These are phyloP conservation scores for Hemaris fuciformis DNA, from an alignment of 2,888 invertebrate species.

Conservation along the genomic window DNA sequence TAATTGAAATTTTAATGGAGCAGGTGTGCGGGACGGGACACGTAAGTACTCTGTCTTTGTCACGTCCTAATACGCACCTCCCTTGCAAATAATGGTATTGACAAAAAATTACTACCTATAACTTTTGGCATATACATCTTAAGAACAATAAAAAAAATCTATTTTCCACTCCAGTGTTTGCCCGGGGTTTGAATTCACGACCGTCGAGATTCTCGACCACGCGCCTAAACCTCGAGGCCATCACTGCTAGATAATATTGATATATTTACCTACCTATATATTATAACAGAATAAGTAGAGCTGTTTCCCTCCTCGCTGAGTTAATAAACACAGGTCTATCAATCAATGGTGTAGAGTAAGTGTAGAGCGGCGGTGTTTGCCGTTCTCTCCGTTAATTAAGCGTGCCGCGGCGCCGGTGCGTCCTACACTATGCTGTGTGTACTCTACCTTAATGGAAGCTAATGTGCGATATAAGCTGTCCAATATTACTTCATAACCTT, in stretches of 20 bases:
- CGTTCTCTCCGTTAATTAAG: constrained; percentile 8
- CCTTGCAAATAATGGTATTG: neutral
- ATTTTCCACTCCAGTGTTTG: too few relatives aligned
- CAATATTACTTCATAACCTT: neutral
- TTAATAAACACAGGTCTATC: neutral
- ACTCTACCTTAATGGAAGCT: constrained; percentile 10
- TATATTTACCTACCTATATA: too few relatives aligned
- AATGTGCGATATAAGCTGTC: neutral
- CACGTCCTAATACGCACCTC: neutral
- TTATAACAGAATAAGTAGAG: too few relatives aligned
- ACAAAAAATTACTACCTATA: too few relatives aligned
- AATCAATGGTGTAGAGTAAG: neutral
- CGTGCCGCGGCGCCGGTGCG: constrained; percentile 10
- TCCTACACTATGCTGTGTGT: neutral
- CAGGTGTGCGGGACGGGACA: constrained; percentile 13
- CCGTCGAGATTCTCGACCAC: too few relatives aligned
- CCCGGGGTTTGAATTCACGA: too few relatives aligned
- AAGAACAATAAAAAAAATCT: too few relatives aligned
- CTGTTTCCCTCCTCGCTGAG: neutral
- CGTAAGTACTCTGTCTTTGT: neutral
- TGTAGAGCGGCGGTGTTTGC: constrained; percentile 1
- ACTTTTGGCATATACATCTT: too few relatives aligned
- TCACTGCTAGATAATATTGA: too few relatives aligned
- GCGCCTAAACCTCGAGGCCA: too few relatives aligned
- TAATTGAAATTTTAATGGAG: constrained; percentile 18